These are phyloP conservation scores for Eclectus roratus DNA, from an alignment of 2,113 vertebrate species.

Conservation along the genomic window DNA sequence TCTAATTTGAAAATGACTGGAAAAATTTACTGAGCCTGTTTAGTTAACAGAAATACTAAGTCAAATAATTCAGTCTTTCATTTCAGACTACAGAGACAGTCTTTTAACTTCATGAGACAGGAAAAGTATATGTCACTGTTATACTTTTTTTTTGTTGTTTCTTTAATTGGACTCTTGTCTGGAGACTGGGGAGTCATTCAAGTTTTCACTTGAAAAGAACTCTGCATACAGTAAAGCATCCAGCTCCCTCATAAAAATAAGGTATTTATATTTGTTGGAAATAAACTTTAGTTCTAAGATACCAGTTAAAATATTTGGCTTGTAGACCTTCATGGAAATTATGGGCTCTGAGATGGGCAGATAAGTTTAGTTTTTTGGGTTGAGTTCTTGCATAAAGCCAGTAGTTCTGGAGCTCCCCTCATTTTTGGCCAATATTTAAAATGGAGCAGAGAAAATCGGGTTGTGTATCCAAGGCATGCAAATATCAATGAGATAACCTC, in stretches of 20 bases:
- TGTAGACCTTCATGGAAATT: background rate
- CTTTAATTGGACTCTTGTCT: constrained; percentile 15
- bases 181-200: background rate
- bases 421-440: background rate
- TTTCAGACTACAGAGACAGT: constrained; percentile 31
- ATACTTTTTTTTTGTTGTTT: background rate
- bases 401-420: background rate
- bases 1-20: constrained; percentile 53
- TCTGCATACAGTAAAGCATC: background rate
- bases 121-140: constrained; percentile 36
- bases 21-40: constrained; percentile 25
- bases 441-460: background rate
- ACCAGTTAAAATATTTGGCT: background rate
- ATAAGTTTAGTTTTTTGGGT: background rate
- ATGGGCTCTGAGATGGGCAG: background rate
- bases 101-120: constrained; percentile 32
- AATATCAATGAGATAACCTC: background rate
- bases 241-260: constrained; percentile 3
- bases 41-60: constrained; percentile 18
- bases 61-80: constrained; percentile 45
- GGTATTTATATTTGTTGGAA: background rate
- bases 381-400: background rate
- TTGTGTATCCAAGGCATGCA: background rate
- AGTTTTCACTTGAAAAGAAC: background rate
- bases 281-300: background rate